A percentile compares a stretch with the other conserved stretches of the same genome.
phyloP scores from a whole-genome alignment of 2,797 vertebrate genomes.

The Anas georgica region DNA sequence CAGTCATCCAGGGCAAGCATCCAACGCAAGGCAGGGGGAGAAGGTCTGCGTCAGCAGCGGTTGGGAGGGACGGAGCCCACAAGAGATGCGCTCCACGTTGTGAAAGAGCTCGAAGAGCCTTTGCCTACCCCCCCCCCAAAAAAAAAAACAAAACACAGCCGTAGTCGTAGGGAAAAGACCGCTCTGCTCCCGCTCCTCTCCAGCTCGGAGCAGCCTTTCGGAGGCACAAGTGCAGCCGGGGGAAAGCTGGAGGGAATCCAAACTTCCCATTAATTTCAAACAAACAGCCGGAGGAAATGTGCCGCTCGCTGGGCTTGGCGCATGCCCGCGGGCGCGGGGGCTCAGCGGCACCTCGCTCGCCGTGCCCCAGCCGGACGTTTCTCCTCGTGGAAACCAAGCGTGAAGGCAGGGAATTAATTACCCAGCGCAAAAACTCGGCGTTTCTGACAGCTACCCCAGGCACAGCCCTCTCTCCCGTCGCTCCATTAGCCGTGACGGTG shows the following conservation, averaged over 20 bases:
- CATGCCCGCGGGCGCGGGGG: neutral
- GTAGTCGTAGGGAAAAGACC: neutral
- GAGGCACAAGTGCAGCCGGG: neutral
- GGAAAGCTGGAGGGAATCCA: neutral
- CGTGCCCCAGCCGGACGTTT: neutral
- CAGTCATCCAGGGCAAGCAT: constrained; percentile 57
- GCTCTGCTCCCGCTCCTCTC: neutral
- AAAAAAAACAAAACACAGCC: neutral
- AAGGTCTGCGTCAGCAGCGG: constrained; percentile 50
- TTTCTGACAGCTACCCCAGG: neutral
- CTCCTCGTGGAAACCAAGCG: neutral
- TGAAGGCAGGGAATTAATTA: neutral
- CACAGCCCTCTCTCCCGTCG: neutral
- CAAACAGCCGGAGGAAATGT: neutral
- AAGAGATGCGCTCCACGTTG: constrained; percentile 15
- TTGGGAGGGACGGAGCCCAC: constrained; percentile 46
- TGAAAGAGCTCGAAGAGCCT: constrained; percentile 4
- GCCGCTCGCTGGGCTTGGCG: neutral
- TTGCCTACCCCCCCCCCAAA: neutral
- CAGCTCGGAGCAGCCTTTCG: neutral
- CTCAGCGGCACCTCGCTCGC: neutral
- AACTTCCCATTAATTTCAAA: neutral
- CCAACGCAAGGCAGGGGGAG: constrained; percentile 60
- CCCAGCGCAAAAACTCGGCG: neutral
- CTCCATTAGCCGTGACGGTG: neutral